Conservation (phyloP, 2,888 invertebrate species). For the Merodon equestris region DNA sequence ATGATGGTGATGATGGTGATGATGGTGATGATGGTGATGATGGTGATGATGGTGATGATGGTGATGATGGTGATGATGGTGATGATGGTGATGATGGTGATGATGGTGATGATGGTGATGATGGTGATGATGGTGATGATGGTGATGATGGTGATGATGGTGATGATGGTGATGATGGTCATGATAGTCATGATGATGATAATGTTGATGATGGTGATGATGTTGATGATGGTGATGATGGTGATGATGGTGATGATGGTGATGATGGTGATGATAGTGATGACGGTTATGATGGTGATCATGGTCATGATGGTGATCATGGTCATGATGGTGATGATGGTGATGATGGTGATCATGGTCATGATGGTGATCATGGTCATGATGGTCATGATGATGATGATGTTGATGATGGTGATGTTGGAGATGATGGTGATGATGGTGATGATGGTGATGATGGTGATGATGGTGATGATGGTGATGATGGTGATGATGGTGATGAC, state of each 20-base stretch:
- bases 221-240: not conserved
- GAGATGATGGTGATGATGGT: not conserved
- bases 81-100: not conserved
- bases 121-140: not conserved
- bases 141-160: not conserved
- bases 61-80: conserved; percentile 1
- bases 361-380: too few species aligned
- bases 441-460: not conserved
- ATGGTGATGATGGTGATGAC: not conserved
- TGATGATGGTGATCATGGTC: too few species aligned
- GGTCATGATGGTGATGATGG: too few species aligned
- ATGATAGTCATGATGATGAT: too few species aligned
- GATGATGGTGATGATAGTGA: not conserved
- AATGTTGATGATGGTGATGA: not conserved
- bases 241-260: not conserved
- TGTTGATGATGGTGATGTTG: too few species aligned
- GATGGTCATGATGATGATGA: too few species aligned
- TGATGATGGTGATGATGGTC: too few species aligned
- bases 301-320: too few species aligned
- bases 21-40: not conserved
- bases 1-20: conserved; percentile 1
- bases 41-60: not conserved
- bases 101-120: not conserved
- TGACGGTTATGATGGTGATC: not conserved
- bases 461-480: conserved; percentile 1